A percentile compares a stretch with the other conserved stretches of the same genome.
These are phyloP conservation scores for Numida meleagris DNA, from an alignment of 2,113 vertebrate species.

Conservation along the genomic window DNA sequence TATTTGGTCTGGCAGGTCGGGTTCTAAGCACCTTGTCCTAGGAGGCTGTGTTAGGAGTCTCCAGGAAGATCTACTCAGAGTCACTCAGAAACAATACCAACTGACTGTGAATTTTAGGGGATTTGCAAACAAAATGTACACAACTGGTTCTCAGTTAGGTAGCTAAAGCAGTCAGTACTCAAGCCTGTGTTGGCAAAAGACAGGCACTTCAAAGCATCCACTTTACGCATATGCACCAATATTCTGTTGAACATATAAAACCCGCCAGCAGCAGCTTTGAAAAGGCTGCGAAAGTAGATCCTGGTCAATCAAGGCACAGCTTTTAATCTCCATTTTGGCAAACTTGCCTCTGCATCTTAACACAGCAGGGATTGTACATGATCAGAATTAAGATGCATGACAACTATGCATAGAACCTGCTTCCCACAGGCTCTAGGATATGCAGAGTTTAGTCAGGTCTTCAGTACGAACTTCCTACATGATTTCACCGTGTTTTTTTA, in stretches of 20 bases:
- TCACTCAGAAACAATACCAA: neutral
- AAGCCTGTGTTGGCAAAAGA: neutral
- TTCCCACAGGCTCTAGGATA: neutral
- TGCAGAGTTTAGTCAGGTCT: neutral
- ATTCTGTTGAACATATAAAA: neutral
- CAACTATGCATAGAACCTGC: neutral
- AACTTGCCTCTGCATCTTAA: neutral
- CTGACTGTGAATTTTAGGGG: neutral
- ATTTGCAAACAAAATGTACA: neutral
- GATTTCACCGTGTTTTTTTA: neutral
- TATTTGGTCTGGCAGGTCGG: neutral
- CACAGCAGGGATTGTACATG: neutral
- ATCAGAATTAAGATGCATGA: neutral
- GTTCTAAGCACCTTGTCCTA: neutral
- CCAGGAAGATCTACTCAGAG: neutral
- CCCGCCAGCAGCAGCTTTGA: neutral
- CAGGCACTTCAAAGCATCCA: conserved; percentile 5
- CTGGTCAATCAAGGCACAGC: neutral
- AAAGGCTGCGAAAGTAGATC: neutral
- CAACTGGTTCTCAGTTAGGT: neutral
- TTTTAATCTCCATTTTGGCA: neutral
- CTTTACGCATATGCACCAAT: neutral
- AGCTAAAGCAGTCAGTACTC: neutral
- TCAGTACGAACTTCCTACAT: neutral
- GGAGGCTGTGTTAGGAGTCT: neutral